Conservation (phyloP, 2,888 invertebrate species). For the Rhabditoides inermis region DNA sequence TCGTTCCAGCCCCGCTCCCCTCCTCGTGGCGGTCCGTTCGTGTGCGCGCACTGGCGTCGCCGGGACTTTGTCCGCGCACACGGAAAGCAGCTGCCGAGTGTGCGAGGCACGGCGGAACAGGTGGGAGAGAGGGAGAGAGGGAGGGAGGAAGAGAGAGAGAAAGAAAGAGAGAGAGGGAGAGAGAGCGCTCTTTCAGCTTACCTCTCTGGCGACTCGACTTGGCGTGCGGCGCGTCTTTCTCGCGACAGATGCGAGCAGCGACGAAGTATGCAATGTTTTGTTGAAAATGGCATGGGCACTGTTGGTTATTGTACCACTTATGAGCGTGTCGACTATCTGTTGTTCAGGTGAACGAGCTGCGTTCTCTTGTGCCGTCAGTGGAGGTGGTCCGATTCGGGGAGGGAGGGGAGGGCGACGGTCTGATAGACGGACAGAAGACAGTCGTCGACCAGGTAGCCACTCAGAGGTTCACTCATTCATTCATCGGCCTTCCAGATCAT, state of each 20-base stretch:
- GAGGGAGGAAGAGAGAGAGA: neutral
- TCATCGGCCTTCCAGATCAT: conserved; percentile 67
- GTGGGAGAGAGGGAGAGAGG: neutral
- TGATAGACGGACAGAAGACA: conserved; percentile 41
- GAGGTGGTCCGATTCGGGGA: conserved; percentile 16
- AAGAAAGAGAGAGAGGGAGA: neutral
- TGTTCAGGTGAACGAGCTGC: conserved; percentile 42
- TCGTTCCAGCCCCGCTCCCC: neutral
- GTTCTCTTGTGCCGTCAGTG: conserved; percentile 1
- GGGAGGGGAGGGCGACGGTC: conserved; percentile 9
- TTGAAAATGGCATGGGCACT: conserved; percentile 51
- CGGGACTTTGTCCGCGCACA: conserved; percentile 75
- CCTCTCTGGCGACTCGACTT: conserved; percentile 13
- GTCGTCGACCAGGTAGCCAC: conserved; percentile 42
- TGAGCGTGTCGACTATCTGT: conserved; percentile 54
- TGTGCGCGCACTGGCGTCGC: conserved; percentile 78
- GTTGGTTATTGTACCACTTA: conserved; percentile 19
- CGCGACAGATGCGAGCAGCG: conserved; percentile 36
- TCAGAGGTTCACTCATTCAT: no score
- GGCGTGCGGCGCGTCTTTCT: conserved; percentile 30
- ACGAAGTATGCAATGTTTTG: conserved; percentile 57
- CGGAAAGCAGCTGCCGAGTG: conserved; percentile 68
- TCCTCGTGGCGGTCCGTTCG: conserved; percentile 61
- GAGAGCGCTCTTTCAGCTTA: neutral
- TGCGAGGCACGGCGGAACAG: conserved; percentile 65